Evolutionary conservation across 1,140 invertebrate species (phyloP).

Genomic region (Drosophila watanabei): DNA sequence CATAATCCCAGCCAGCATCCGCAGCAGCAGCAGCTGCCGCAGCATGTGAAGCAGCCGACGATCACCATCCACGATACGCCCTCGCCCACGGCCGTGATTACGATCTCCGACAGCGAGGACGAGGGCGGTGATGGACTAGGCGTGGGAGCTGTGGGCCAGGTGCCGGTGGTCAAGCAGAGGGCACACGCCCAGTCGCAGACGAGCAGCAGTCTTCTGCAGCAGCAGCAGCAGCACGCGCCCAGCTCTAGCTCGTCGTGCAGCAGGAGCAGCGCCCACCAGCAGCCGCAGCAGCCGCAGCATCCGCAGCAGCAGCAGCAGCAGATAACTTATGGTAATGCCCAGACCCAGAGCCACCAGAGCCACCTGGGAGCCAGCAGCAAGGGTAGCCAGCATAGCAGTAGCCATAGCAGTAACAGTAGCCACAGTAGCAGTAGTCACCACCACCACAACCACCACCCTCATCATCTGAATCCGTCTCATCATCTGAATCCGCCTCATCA

Average conservation of each 20-base stretch:
- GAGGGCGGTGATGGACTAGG: conserved; percentile 88
- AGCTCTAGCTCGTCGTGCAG: conserved; percentile 55
- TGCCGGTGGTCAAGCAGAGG: conserved; percentile 80
- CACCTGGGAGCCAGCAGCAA: conserved; percentile 56
- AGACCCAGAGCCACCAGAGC: conserved; percentile 61
- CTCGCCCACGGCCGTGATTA: conserved; percentile 95
- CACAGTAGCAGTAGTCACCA: conserved; percentile 72
- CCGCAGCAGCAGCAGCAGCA: conserved; percentile 64
- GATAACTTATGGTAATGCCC: conserved; percentile 76
- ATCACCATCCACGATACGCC: conserved; percentile 97
- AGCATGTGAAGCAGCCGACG: conserved; percentile 86
- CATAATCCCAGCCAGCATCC: conserved; percentile 60
- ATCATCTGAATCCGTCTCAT: conserved; percentile 51
- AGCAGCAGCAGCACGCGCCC: conserved; percentile 45
- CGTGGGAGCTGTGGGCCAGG: conserved; percentile 37
- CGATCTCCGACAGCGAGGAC: conserved; percentile 98
- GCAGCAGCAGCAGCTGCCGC: conserved; percentile 71
- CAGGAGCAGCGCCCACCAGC: conserved; percentile 44
- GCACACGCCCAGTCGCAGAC: conserved; percentile 86
- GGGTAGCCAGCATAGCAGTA: conserved; percentile 59
- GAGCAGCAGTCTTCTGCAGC: conserved; percentile 68
- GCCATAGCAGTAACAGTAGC: conserved; percentile 54
- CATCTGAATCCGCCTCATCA: conserved; percentile 46
- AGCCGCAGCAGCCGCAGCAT: conserved; percentile 36
- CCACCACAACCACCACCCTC: conserved; percentile 58